A percentile compares a stretch with the other conserved stretches of the same genome.
Evolutionary conservation across 2,797 vertebrate species (phyloP).

Genomic region (Euthynnus affinis): DNA sequence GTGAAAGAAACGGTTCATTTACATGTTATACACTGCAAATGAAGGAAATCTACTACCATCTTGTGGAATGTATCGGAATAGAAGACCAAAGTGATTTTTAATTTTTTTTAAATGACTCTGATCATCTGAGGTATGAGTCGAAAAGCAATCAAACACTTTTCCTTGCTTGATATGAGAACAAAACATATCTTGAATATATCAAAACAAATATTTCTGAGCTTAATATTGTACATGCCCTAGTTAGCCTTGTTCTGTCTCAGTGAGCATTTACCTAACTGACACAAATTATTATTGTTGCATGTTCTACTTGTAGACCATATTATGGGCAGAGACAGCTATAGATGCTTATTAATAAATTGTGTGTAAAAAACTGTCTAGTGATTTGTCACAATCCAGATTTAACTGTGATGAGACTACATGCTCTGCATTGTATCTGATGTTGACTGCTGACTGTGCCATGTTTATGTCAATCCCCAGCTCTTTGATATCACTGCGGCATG

Average conservation of each 20-base stretch:
- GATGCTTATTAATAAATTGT: slow-evolving; percentile 1
- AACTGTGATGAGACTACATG: slow-evolving; percentile 21
- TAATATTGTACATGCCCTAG: background rate
- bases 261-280: background rate
- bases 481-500: slow-evolving; percentile 54
- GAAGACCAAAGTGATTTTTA: background rate
- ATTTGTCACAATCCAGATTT: slow-evolving; percentile 37
- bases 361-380: background rate
- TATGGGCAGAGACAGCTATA: slow-evolving; percentile 29
- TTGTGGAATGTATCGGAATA: slow-evolving; percentile 58
- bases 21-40: slow-evolving; percentile 25
- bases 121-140: background rate
- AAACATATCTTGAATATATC: background rate
- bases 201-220: background rate
- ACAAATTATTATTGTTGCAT: slow-evolving; percentile 21
- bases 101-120: background rate
- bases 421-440: slow-evolving; percentile 32
- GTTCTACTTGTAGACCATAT: slow-evolving; percentile 27
- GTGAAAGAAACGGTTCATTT: background rate
- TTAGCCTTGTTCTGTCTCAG: background rate
- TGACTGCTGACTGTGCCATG: slow-evolving; percentile 38
- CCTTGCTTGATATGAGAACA: background rate
- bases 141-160: background rate
- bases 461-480: slow-evolving; percentile 46
- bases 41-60: slow-evolving; percentile 80